Percentiles rank a stretch among this genome's conserved stretches.
These are phyloP conservation scores for Amorpha juglandis DNA, from an alignment of 2,888 invertebrate species.

Conservation along the genomic window DNA sequence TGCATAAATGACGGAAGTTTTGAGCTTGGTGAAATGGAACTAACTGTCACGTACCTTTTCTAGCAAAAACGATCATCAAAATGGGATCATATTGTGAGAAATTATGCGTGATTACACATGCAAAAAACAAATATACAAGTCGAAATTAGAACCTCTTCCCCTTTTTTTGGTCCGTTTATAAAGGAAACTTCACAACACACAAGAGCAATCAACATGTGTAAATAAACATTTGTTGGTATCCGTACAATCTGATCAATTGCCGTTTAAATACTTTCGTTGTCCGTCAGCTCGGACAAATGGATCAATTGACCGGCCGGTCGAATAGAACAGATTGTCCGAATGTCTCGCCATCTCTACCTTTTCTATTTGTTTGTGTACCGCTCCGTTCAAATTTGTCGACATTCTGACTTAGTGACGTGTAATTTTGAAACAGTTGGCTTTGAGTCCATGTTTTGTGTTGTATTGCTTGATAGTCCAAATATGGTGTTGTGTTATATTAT, in stretches of 20 bases:
- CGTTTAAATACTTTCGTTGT: conserved; percentile 49
- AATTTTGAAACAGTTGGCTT: neutral
- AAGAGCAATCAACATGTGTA: neutral
- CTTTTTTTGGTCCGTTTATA: neutral
- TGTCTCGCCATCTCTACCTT: conserved; percentile 39
- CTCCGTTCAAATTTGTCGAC: no score
- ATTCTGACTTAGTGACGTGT: conserved; percentile 31
- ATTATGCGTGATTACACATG: no score
- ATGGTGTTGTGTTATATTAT: no score
- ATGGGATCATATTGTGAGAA: no score
- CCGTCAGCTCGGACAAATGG: conserved; percentile 31
- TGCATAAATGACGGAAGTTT: no score
- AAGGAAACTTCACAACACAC: neutral
- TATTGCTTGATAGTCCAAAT: no score
- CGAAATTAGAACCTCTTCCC: no score
- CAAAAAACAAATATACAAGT: no score
- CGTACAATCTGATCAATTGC: conserved; percentile 44
- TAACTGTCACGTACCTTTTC: no score
- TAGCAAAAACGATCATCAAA: no score
- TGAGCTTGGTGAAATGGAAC: no score
- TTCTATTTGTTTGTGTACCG: conserved; percentile 49
- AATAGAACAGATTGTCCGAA: conserved; percentile 38
- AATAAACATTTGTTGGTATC: conserved; percentile 32
- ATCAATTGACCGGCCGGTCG: conserved; percentile 39
- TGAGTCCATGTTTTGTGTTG: no score